Conservation (phyloP, 2,888 invertebrate species). For the Erynnis tages region DNA sequence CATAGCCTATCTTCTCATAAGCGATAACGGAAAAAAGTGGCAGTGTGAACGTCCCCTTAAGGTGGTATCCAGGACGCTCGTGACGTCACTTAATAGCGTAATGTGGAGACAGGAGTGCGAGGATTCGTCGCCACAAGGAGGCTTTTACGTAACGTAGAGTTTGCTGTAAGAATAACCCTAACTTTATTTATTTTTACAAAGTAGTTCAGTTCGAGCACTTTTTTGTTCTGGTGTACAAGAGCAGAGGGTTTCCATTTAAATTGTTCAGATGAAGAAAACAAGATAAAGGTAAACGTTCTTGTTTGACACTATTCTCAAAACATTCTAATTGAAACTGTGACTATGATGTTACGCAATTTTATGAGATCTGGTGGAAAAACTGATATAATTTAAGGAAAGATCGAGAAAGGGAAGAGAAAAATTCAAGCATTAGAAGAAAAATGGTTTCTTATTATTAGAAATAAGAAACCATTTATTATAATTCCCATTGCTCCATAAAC, state of each 20-base stretch:
- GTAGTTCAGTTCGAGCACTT: not conserved
- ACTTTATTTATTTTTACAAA: slow-evolving; percentile 5
- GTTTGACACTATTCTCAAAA: too few species aligned
- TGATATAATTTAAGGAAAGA: too few species aligned
- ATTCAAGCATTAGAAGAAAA: too few species aligned
- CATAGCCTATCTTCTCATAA: slow-evolving; percentile 18
- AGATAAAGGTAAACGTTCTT: too few species aligned
- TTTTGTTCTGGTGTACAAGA: not conserved
- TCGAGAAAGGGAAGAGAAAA: too few species aligned
- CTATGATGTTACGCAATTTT: too few species aligned
- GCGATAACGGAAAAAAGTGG: slow-evolving; percentile 1
- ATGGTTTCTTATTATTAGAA: too few species aligned
- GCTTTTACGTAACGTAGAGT: slow-evolving; percentile 10
- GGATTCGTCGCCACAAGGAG: slow-evolving; percentile 2
- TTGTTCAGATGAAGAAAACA: not conserved
- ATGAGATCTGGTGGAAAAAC: too few species aligned
- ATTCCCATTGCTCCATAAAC: too few species aligned
- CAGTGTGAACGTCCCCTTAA: not conserved
- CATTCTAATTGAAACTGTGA: too few species aligned
- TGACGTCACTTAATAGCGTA: slow-evolving; percentile 34
- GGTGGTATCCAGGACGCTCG: slow-evolving; percentile 36
- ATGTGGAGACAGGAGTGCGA: slow-evolving; percentile 13
- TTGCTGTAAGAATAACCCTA: not conserved
- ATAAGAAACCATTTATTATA: too few species aligned
- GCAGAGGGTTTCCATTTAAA: not conserved